Evolutionary conservation across 1,140 invertebrate genomes (phyloP), one percentile per base, ranked within the genome.

Genomic region (Dreissena polymorpha): DNA sequence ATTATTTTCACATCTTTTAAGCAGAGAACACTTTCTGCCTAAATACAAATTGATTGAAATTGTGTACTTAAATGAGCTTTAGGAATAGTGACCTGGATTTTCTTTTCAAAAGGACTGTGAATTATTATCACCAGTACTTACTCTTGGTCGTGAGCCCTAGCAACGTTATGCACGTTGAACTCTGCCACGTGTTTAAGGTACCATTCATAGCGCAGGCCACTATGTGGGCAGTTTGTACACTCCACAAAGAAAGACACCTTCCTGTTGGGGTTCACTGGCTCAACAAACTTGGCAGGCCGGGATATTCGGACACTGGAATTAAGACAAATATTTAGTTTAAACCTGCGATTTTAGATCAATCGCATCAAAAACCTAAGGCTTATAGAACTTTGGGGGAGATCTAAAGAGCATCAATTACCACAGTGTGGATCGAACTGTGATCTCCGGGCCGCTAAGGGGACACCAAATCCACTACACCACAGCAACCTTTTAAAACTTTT

Each of bases 221-320:
- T 8, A 10, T 0, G n/a, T 21, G 51, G 55, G 72, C 78, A 80
- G 69, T 80, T 80, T 14, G 8, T 39, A 65, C 78, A 80, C 2
- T 71, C 55, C 27, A 80, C 78, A 53, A 49, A 80, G 29, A 80
- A 80, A 21, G 78, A 80, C 13, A 72, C n/a, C 27, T 80, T 80
- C 53, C 78, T 60, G 53, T 80, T 55, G 39, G 67, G n/a, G 60
- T 80, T 80, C 27, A 80, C 78, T 2, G 55, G 53, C 23, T 71
- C 39, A 21, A 21, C 18, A 27, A 49, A 25, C 50, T 29, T 72
- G 27, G 39, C 69, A 50, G 78, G 78, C 16, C 57, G 68, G 10
- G 72, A 53, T 60, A 80, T 80, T 21, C 64, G 51, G 25, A 80
- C 68, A 72, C 78, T 80, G 53, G n/a, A 79, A 79, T n/a, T 8